A percentile compares a stretch with the other conserved stretches of the same genome.
Conservation (phyloP, 2,113 vertebrate genomes). For the Nerophis lumbriciformis region DNA sequence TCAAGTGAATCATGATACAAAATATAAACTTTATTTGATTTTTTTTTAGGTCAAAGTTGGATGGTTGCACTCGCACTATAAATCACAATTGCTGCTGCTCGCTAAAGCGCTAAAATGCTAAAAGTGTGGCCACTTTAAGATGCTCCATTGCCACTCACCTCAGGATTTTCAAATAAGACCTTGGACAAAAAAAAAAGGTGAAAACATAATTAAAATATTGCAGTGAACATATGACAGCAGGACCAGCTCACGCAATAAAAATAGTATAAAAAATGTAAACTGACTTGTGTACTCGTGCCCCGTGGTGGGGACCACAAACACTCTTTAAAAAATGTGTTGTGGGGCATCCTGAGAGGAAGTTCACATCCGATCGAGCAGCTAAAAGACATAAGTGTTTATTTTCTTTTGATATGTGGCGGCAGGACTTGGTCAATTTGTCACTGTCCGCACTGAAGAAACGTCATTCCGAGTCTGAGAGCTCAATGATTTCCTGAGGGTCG, state of each 20-base stretch:
- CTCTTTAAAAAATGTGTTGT: too few species aligned
- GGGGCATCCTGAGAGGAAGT: background rate
- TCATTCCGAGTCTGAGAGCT: conserved; percentile 84
- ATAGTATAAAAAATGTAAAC: conserved; percentile 1
- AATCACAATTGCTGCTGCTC: background rate
- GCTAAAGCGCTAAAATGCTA: background rate
- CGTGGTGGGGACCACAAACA: background rate
- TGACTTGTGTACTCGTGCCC: background rate
- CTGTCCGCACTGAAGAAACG: background rate
- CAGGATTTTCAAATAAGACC: background rate
- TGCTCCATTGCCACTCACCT: background rate
- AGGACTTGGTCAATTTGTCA: background rate
- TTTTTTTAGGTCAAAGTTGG: background rate
- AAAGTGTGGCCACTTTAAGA: background rate
- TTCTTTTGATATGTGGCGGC: background rate
- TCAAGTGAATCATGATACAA: background rate
- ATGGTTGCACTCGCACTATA: background rate
- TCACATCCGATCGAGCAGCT: too few species aligned
- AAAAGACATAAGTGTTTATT: too few species aligned
- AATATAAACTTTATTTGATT: background rate
- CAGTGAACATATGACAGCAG: background rate
- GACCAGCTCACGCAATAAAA: background rate
- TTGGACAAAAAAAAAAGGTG: background rate
- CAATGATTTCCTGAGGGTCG: conserved; percentile 83
- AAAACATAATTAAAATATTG: background rate